Evolutionary conservation across 2,113 vertebrate species (phyloP), one percentile per base, ranked within the genome.

Genomic region (Podarcis raffonei): DNA sequence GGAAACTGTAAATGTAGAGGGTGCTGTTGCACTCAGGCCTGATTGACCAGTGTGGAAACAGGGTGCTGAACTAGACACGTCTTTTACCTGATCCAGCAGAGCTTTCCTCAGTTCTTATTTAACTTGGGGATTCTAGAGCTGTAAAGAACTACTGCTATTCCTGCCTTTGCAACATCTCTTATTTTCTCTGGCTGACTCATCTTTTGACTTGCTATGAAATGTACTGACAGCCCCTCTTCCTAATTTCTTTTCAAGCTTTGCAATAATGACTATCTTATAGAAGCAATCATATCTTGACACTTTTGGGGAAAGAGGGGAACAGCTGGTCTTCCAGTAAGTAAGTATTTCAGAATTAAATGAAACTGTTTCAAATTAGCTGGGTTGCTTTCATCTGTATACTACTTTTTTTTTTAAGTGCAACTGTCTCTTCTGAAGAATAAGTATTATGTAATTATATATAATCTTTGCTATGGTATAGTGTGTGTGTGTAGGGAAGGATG

Each of bases 191-290:
- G 12, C 6, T 42, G 81, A 69, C 37, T 83, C 25, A 68, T 68
- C 62, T 83, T 18, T 80, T 80, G 30, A 32, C 15, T 32, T 83
- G 25, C 23, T 27, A 69, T 69, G 37, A 37, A 27, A 83, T 68
- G 39, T 30, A 39, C 27, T 23, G 65, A 22, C 42, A 81, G 72
- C 72, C n/a, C 1, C 57, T 59, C 39, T 35, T 81, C 57, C 59
- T 81, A 42, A 77, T 81, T 65, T 22, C 23, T 65, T 35, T 37
- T 59, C 53, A 65, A 4, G 20, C 25, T 32, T 69, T 20, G 35
- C 30, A 0, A 68, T 59, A 6, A 35, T 77, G 1, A 30, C 11
- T 3, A 2, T 66, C 5, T 48, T 3, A 3, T 0, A 16, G 62
- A 81, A 66, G 6, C 2, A 48, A 5, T 2, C 75, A 48, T 78